These are phyloP conservation scores for Aplysia californica DNA, from an alignment of 1,140 invertebrate species.

Conservation along the genomic window DNA sequence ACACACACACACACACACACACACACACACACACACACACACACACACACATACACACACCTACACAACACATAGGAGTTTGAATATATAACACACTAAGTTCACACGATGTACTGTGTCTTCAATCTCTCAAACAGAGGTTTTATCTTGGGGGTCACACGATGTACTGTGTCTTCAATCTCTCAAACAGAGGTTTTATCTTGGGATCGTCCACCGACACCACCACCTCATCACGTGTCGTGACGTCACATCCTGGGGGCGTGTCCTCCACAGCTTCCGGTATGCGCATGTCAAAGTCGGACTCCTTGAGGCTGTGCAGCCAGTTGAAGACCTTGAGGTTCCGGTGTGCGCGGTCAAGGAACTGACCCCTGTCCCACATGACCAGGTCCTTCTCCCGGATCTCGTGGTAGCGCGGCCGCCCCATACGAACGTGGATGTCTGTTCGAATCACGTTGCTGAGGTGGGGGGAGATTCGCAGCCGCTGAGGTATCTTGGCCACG, in stretches of 20 bases:
- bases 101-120: neutral
- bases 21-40: no score
- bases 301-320: conserved; percentile 52
- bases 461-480: conserved; percentile 54
- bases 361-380: conserved; percentile 50
- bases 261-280: conserved; percentile 35
- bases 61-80: no score
- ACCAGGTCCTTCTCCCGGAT: conserved; percentile 44
- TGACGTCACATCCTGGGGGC: neutral
- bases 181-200: neutral
- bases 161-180: neutral
- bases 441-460: conserved; percentile 51
- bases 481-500: conserved; percentile 48
- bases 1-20: no score
- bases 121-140: neutral
- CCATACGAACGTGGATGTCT: conserved; percentile 58
- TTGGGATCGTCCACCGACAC: neutral
- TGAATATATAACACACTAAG: no score
- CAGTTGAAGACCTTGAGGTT: conserved; percentile 61
- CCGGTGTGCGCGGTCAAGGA: conserved; percentile 44
- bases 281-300: conserved; percentile 36
- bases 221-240: neutral
- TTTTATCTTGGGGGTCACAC: neutral
- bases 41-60: no score
- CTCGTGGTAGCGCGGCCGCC: conserved; percentile 56